These are phyloP conservation scores for Drosophila pseudoananassae DNA, from an alignment of 1,140 invertebrate species.

Conservation along the genomic window DNA sequence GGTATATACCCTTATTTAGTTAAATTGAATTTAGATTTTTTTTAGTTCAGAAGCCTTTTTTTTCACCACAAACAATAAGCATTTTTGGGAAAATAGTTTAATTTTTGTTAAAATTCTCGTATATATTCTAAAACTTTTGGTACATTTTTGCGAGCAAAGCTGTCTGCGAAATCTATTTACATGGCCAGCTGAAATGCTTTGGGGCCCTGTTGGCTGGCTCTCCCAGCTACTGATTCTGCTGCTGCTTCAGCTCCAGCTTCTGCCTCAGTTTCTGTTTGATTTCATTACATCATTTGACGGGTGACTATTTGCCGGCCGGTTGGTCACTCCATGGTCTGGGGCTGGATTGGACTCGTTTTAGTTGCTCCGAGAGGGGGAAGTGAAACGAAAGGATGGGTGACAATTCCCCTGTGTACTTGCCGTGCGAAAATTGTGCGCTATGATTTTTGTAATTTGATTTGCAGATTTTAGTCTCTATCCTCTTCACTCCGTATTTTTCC, in stretches of 20 bases:
- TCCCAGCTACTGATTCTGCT: neutral
- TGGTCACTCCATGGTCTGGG: constrained; percentile 25
- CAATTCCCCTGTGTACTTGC: constrained; percentile 63
- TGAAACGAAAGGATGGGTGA: constrained; percentile 11
- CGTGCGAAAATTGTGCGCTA: constrained; percentile 79
- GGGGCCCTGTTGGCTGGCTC: constrained; percentile 2
- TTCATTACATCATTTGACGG: constrained; percentile 80
- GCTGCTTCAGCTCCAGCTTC: neutral
- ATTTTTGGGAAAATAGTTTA: too few relatives aligned
- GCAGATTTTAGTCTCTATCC: constrained; percentile 61
- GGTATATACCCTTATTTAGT: too few relatives aligned
- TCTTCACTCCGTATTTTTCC: neutral
- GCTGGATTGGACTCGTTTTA: neutral
- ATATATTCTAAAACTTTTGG: too few relatives aligned
- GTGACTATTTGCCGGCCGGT: constrained; percentile 74
- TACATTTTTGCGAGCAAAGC: neutral
- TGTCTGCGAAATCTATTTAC: constrained; percentile 8
- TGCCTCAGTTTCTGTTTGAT: constrained; percentile 69
- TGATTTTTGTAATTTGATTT: constrained; percentile 83
- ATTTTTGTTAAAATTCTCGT: too few relatives aligned
- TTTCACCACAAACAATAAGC: too few relatives aligned
- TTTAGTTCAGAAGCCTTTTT: too few relatives aligned
- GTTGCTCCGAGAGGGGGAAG: neutral
- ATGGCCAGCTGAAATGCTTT: constrained; percentile 25
- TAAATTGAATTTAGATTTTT: too few relatives aligned